Evolutionary conservation across 2,113 vertebrate species (phyloP).

Genomic region (Perca fluviatilis): DNA sequence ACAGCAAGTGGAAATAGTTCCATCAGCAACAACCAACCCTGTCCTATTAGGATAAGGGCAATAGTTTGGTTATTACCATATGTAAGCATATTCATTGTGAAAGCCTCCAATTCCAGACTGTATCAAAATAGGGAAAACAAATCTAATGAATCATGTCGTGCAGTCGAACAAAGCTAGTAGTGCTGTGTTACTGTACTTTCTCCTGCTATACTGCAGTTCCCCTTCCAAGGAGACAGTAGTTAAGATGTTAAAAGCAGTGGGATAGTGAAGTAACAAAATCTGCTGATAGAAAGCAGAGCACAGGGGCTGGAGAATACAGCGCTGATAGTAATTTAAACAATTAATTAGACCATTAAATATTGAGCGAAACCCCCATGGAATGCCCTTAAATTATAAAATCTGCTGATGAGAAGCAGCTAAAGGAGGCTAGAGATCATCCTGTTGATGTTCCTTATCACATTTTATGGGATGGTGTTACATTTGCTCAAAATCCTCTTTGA

Average conservation of each 20-base stretch:
- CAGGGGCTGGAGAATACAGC: constrained; percentile 32
- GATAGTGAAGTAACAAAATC: constrained; percentile 45
- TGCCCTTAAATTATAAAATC: constrained; percentile 61
- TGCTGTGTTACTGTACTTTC: constrained; percentile 10
- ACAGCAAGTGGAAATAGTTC: background rate
- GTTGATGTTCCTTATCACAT: constrained; percentile 13
- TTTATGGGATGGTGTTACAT: constrained; percentile 15
- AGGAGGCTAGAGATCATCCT: constrained; percentile 35
- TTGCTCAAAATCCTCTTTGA: constrained; percentile 36
- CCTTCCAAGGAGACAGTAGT: constrained; percentile 20
- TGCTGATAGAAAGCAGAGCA: constrained; percentile 54
- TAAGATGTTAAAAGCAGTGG: constrained; percentile 44
- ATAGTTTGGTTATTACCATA: background rate
- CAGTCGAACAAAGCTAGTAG: constrained; percentile 5
- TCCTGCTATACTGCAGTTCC: constrained; percentile 12
- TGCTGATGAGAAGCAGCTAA: constrained; percentile 45
- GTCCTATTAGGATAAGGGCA: background rate
- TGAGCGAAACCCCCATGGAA: constrained; percentile 49
- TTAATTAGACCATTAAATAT: constrained; percentile 69
- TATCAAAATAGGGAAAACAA: background rate
- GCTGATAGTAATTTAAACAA: constrained; percentile 65
- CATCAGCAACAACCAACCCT: background rate
- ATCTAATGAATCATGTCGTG: background rate
- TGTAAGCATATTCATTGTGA: background rate
- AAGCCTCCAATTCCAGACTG: background rate